These are phyloP conservation scores for Zaprionus vittiger DNA, from an alignment of 1,140 invertebrate genomes.

Conservation along the genomic window DNA sequence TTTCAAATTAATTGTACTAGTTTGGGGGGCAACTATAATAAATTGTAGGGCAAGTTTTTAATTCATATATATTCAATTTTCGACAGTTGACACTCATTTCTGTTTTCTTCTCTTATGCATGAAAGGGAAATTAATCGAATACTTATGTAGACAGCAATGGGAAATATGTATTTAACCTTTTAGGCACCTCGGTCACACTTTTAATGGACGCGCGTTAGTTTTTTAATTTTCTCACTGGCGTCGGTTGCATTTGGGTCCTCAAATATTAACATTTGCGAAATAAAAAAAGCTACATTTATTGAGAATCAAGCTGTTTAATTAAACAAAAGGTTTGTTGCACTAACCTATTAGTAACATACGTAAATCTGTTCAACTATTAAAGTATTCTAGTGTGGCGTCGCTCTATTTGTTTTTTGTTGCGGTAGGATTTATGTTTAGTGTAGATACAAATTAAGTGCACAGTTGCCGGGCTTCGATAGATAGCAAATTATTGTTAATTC, in stretches of 20 bases:
- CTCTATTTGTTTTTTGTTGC: slow-evolving; percentile 34
- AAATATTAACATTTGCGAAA: background rate
- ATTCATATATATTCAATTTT: background rate
- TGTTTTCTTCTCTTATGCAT: background rate
- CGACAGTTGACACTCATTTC: background rate
- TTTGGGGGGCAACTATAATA: background rate
- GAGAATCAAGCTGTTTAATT: background rate
- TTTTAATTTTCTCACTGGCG: slow-evolving; percentile 47
- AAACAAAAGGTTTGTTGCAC: slow-evolving; percentile 31
- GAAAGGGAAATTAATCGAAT: slow-evolving; percentile 10
- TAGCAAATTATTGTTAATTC: slow-evolving; percentile 5
- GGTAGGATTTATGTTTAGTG: slow-evolving; percentile 47
- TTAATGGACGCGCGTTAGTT: slow-evolving; percentile 36
- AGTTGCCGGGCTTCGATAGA: slow-evolving; percentile 43
- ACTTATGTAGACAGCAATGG: background rate
- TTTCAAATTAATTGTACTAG: background rate
- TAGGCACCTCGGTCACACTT: slow-evolving; percentile 14
- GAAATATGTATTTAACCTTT: slow-evolving; percentile 8
- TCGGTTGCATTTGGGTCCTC: slow-evolving; percentile 22
- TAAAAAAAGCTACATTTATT: background rate
- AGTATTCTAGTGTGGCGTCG: background rate
- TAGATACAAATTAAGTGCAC: slow-evolving; percentile 42
- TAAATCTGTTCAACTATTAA: background rate
- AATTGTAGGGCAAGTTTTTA: background rate
- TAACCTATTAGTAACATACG: background rate